Evolutionary conservation across 2,113 vertebrate species (phyloP).

Genomic region (Gopherus flavomarginatus): DNA sequence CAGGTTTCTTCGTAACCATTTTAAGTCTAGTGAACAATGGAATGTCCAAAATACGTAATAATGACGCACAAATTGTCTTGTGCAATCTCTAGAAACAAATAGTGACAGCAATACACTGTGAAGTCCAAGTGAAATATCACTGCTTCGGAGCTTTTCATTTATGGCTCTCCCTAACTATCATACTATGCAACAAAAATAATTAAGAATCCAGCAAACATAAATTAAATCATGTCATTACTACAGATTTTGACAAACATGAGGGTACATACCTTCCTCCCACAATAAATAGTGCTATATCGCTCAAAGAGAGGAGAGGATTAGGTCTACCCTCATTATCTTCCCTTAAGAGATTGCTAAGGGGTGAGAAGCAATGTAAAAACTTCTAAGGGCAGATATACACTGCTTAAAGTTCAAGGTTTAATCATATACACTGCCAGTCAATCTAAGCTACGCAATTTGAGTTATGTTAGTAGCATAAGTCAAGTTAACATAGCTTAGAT

Average conservation of each 20-base stretch:
- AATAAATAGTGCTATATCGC: neutral
- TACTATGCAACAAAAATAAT: neutral
- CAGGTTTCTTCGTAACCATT: neutral
- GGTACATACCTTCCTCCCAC: neutral
- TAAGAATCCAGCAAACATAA: neutral
- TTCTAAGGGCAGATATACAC: neutral
- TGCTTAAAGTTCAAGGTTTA: too few relatives aligned
- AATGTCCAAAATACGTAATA: neutral
- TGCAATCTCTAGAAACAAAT: neutral
- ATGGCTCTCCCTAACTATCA: neutral
- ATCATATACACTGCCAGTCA: too few relatives aligned
- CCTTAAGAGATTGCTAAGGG: neutral
- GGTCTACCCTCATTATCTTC: neutral
- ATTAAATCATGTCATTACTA: neutral
- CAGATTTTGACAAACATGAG: neutral
- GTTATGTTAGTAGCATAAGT: too few relatives aligned
- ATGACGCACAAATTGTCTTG: neutral
- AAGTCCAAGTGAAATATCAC: neutral
- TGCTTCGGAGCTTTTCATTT: neutral
- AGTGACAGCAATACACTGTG: neutral
- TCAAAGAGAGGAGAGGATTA: neutral
- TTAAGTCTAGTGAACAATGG: neutral
- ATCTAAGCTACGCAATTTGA: too few relatives aligned
- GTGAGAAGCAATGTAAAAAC: neutral
- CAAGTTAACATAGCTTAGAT: too few relatives aligned